Conservation (phyloP, 2,113 vertebrate species). For the Cryptomyrus ogoouensis region DNA sequence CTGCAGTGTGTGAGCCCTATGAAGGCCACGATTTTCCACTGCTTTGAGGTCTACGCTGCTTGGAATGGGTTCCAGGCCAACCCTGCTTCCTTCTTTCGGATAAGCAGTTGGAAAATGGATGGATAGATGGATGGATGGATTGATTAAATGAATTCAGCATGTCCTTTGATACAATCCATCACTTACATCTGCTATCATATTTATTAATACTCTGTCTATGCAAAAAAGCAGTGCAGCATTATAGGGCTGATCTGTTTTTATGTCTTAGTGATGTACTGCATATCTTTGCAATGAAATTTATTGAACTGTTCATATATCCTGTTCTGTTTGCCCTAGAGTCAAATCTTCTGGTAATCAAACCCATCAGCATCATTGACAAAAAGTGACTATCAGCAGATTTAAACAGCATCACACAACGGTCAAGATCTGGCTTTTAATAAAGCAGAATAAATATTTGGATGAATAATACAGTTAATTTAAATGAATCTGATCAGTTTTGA, state of each 20-base stretch:
- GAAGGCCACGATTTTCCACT: neutral
- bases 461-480: neutral
- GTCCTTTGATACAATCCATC: neutral
- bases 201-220: neutral
- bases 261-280: neutral
- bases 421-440: neutral
- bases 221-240: neutral
- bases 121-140: neutral
- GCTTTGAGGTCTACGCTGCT: neutral
- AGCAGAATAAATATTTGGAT: neutral
- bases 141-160: neutral
- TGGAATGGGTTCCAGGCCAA: neutral
- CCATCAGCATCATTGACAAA: neutral
- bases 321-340: neutral
- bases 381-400: neutral
- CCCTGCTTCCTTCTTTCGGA: neutral
- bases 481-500: neutral
- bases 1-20: neutral
- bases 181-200: neutral
- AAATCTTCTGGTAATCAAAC: neutral
- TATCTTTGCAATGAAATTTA: neutral
- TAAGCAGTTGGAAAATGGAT: neutral
- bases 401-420: neutral
- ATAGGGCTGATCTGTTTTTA: neutral
- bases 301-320: neutral